Base-by-base conservation (phyloP, 2,113 vertebrate species). In the Hippopotamus amphibius region DNA sequence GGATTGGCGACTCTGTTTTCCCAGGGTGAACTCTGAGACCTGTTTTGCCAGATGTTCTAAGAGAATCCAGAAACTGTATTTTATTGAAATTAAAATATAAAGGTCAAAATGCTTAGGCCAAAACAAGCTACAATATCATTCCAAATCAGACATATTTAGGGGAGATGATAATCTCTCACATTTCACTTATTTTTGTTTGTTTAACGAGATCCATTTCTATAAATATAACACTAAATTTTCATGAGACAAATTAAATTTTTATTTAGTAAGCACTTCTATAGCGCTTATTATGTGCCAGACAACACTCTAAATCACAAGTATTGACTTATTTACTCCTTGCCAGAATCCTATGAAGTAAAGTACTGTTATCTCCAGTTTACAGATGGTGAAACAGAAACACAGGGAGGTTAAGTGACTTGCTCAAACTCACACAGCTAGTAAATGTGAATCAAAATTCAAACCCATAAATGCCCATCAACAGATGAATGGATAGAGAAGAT, bases 341-440 rank as follows among this genome's bases (percentile, higher is more conserved):
- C 13, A 68, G 61, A 93, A 63, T 15, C 16, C 61, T 86, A 17
- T 30, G 7, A 79, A 63, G 37, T 43, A 63, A 55, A 30, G 19
- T 15, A 21, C 50, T 77, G 5, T n/a, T 53, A 77, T 37, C 59
- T 76, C 63, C 61, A 94, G 28, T 93, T 95, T 63, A 96, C 33
- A 79, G n/a, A 99, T 26, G 72, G n/a, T 37, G 41, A 81, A 90
- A 91, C 30, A 92, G 65, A 92, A 50, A 21, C 59, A 86, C 4
- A 53, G 26, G 71, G 6, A 80, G 12, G 21, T 50, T 43, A 69
- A 7, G 43, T 57, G 48, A 93, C 17, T 79, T 82, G 48, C 61
- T 88, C 21, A 59, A 43, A 86, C 19, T 65, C 77, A 85, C 59
- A 93, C 3, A 82, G 72, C 59, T 63, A 53, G 28, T 74, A 80